Evolutionary conservation across 2,113 vertebrate species (phyloP).

Genomic region (Colaptes auratus): DNA sequence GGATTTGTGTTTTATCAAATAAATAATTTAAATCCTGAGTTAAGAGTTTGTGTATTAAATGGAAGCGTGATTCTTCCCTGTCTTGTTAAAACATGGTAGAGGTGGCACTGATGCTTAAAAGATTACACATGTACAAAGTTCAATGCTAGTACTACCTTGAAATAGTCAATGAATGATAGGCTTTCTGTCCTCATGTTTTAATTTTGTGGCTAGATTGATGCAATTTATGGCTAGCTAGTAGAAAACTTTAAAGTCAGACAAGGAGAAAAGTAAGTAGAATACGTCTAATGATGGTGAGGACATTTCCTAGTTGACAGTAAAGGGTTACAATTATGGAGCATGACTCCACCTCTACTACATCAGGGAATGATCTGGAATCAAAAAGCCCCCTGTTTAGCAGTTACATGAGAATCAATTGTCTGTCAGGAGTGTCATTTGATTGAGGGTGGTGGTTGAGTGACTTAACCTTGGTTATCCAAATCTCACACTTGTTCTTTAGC

Average conservation of each 20-base stretch:
- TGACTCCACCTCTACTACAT: not conserved
- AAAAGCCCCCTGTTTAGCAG: not conserved
- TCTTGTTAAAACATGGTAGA: not conserved
- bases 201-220: not conserved
- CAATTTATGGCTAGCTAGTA: not conserved
- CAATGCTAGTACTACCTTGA: not conserved
- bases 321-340: not conserved
- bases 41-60: not conserved
- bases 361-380: not conserved
- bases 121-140: not conserved
- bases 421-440: not conserved
- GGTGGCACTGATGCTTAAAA: not conserved
- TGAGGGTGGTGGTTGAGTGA: not conserved
- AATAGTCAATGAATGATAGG: not conserved
- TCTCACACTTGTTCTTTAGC: not conserved
- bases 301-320: not conserved
- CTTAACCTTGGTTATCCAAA: not conserved
- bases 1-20: slow-evolving; percentile 28
- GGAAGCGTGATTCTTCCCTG: not conserved
- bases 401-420: not conserved
- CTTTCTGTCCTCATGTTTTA: not conserved
- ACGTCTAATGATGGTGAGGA: not conserved
- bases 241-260: not conserved
- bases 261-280: not conserved
- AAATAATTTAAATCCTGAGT: not conserved